These are phyloP conservation scores for Aphelenchoides fujianensis DNA, from an alignment of 1,140 invertebrate species.

Conservation along the genomic window DNA sequence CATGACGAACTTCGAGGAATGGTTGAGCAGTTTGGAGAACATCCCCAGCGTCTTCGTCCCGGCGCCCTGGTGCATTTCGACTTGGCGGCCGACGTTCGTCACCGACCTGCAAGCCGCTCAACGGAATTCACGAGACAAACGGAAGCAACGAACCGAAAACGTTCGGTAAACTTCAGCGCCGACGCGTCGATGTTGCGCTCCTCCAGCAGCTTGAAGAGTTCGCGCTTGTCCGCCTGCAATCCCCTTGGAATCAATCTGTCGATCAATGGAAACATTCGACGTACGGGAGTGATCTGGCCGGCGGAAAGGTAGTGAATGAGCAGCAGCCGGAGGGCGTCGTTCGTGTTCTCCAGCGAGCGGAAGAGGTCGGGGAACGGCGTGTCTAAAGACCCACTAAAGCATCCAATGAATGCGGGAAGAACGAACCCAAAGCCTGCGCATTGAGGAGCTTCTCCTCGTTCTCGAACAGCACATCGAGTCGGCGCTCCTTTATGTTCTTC, in stretches of 20 bases:
- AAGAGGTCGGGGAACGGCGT: slow-evolving; percentile 23
- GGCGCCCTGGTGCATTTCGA: slow-evolving; percentile 72
- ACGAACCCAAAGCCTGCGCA: slow-evolving; percentile 57
- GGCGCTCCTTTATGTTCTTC: slow-evolving; percentile 65
- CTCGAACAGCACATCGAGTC: slow-evolving; percentile 93
- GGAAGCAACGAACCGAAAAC: slow-evolving; percentile 20
- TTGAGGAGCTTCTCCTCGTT: slow-evolving; percentile 93
- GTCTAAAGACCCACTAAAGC: slow-evolving; percentile 10
- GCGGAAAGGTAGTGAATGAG: slow-evolving; percentile 88
- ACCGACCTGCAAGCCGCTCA: slow-evolving; percentile 69
- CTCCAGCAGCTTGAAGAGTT: slow-evolving; percentile 38
- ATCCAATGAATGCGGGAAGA: not conserved
- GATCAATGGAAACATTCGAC: not conserved
- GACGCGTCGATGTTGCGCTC: slow-evolving; percentile 42
- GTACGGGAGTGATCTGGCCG: slow-evolving; percentile 68
- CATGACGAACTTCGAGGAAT: slow-evolving; percentile 97
- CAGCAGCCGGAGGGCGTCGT: slow-evolving; percentile 90
- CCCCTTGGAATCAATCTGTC: not conserved
- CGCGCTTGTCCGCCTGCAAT: slow-evolving; percentile 31
- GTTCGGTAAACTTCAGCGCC: slow-evolving; percentile 55
- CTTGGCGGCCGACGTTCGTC: slow-evolving; percentile 72
- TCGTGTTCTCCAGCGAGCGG: slow-evolving; percentile 66
- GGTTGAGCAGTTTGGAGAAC: slow-evolving; percentile 94
- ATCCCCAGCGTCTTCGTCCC: slow-evolving; percentile 93
- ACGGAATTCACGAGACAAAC: not conserved